Evolutionary conservation across 2,113 vertebrate species (phyloP).

Genomic region (Varanus komodoensis): DNA sequence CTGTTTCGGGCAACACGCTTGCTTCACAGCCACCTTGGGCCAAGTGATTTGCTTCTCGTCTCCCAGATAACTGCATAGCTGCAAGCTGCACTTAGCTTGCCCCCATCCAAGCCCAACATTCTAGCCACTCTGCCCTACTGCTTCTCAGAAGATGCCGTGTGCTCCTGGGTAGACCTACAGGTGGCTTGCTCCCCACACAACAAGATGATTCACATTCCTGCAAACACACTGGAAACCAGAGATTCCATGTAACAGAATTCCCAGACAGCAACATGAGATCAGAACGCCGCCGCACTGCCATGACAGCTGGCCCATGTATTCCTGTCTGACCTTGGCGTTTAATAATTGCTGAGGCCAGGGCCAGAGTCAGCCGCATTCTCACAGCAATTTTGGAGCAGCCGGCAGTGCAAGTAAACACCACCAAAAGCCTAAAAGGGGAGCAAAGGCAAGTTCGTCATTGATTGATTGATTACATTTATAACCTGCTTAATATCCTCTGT

Average conservation of each 20-base stretch:
- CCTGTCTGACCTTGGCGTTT: slow-evolving; percentile 46
- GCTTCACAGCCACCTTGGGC: not conserved
- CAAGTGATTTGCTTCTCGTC: not conserved
- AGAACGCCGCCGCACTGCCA: slow-evolving; percentile 34
- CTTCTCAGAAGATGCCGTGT: not conserved
- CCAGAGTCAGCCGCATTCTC: slow-evolving; percentile 21
- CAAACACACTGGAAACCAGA: slow-evolving; percentile 42
- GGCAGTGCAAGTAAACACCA: slow-evolving; percentile 35
- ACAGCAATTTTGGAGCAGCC: slow-evolving; percentile 37
- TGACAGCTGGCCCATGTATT: slow-evolving; percentile 42
- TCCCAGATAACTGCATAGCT: not conserved
- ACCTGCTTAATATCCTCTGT: too few species aligned
- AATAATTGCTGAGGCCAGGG: slow-evolving; percentile 55
- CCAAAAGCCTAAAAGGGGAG: slow-evolving; percentile 1
- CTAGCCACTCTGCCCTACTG: not conserved
- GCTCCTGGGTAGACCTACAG: not conserved
- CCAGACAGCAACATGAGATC: slow-evolving; percentile 51
- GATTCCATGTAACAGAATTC: slow-evolving; percentile 53
- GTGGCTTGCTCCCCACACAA: slow-evolving; percentile 12
- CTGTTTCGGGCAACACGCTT: not conserved
- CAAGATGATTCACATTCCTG: slow-evolving; percentile 24
- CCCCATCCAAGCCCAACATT: not conserved
- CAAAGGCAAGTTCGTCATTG: not conserved
- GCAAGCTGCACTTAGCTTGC: not conserved
- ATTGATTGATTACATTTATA: too few species aligned